Conservation (phyloP, 2,113 vertebrate genomes). For the Picathartes gymnocephalus region DNA sequence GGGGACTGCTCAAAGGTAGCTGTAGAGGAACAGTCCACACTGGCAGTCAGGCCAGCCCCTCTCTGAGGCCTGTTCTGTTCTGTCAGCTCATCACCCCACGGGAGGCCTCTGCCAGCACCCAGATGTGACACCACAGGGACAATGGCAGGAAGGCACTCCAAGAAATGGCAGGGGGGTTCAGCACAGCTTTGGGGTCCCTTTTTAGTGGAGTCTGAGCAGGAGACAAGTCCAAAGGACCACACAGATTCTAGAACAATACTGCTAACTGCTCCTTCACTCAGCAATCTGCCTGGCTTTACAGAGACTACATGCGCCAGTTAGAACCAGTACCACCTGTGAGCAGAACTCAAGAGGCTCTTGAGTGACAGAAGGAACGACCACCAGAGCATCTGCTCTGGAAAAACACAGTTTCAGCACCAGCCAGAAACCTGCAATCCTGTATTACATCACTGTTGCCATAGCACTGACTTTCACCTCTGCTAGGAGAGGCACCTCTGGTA, state of each 20-base stretch:
- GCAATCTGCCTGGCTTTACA: not conserved
- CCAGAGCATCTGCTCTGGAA: not conserved
- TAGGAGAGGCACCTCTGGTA: not conserved
- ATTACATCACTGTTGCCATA: not conserved
- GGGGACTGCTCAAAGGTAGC: not conserved
- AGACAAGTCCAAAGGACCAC: not conserved
- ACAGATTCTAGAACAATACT: not conserved
- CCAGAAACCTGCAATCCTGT: not conserved
- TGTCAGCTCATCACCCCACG: not conserved
- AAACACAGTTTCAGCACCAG: not conserved
- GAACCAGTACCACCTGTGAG: not conserved
- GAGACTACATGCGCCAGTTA: not conserved
- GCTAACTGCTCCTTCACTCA: not conserved
- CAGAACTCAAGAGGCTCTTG: not conserved
- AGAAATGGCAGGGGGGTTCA: not conserved
- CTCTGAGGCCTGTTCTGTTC: not conserved
- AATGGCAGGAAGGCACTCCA: not conserved
- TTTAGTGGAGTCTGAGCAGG: not conserved
- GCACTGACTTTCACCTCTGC: not conserved
- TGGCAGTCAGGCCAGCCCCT: not conserved
- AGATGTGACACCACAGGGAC: fast-evolving
- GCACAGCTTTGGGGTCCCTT: not conserved
- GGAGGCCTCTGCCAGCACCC: not conserved
- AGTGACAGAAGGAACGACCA: not conserved
- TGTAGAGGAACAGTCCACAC: not conserved